Evolutionary conservation across 2,888 invertebrate genomes (phyloP), one percentile per base, ranked within the genome.

Genomic region (Tiliacea aurago): DNA sequence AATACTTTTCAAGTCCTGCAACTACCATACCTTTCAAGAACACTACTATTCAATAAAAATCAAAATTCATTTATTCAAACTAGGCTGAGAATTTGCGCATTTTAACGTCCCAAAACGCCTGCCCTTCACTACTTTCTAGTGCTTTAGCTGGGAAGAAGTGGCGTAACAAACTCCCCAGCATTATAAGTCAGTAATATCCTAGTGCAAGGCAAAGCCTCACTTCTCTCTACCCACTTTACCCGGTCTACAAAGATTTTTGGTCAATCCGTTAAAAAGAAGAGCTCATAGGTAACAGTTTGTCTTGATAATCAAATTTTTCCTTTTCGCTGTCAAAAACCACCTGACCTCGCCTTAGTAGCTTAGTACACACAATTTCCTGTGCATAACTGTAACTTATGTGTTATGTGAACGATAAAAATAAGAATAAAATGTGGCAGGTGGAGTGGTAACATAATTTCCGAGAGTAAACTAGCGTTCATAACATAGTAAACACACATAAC

Each of bases 321-420:
- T 18, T 53, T 10, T 37, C 18, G 10, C 45, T 45, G 45, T 20
- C 28, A 66, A 49, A 65, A 58, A 76, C 10, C 20, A n/a, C 9
- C 28, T 47, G 37, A 64, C 20, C 51, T 80, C 6, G 56, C 4
- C 18, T 13, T 41, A 23, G 58, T 58, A 33, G 4, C 18, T 13
- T 41, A 23, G 58, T 58, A 33, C 58, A 55, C 33, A 49, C 53
- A 55, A 64, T 81, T 64, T 59, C 59, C 81, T 64, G 53, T 63
- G 41, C 45, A 47, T 73, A 76, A 73, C 45, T 59, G 45, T 78
- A 20, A 53, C 41, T n/a, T 33, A 47, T 55, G 28, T 63, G 56
- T 64, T 73, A 73, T 49, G 63, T 41, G 28, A 47, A 45, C 58
- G 20, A 80, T 73, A 76, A 51, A 47, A 71, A 45, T 63, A 58